Base-by-base conservation (phyloP, 2,888 invertebrate species). In the Chaetogeoica ovagalla region DNA sequence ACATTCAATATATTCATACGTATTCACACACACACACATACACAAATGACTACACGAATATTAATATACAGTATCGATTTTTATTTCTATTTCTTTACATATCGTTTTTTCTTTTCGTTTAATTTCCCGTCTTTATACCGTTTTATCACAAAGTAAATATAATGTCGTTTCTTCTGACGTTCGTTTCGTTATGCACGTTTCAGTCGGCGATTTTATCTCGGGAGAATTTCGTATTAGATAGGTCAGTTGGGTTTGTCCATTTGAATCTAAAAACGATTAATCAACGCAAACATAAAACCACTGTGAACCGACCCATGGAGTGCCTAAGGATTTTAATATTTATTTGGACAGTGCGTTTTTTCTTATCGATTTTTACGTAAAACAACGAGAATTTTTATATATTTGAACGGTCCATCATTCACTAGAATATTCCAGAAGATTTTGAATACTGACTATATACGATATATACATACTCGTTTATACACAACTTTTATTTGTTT, bases 231-330 rank as follows among this genome's bases (percentile, higher is more conserved):
- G 7, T 30, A 30, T 37, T 55, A 55, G 19, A 15, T 21, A 17
- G 52, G 52, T 63, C 63, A 63, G 17, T 52, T 48, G 55, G 23
- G 23, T 7, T 48, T 21, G 70, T 73, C n/a, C 52, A 55, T 73
- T 55, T 63, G 52, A 73, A 74, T 74, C 21, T 17, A 11, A 55
- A 63, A 74, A 37, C 63, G 21, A 74, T 74, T 74, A 74, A 74
- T 74, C 37, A 55, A 63, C 52, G 21, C 19, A 52, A 21, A 30
- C 48, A 15, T 19, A 39, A 63, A 55, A 63, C 15, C 15, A 52
- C n/a, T 73, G 8, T 39, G 37, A n/a, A 30, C 19, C 2, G 43
- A 48, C 4, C 48, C 55, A 30, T 48, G 13, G 7, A 7, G 11
- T n/a, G n/a, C 43, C 43, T 48, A 5, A 17, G 52, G 48, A 19